These are phyloP conservation scores for Buphagus erythrorhynchus DNA, from an alignment of 2,797 vertebrate species.

Conservation along the genomic window DNA sequence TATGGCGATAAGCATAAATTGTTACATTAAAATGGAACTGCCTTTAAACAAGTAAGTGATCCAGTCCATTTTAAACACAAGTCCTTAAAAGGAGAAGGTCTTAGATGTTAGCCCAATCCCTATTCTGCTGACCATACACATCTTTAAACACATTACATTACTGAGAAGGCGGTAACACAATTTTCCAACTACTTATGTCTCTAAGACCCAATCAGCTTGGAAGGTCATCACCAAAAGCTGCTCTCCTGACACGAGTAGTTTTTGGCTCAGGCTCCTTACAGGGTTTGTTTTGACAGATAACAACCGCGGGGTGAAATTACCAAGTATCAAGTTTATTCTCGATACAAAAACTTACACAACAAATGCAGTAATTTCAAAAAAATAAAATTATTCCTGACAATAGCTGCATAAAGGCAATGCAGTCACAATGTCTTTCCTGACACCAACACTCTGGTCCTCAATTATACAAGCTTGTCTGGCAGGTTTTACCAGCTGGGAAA, in stretches of 20 bases:
- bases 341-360: background rate
- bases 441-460: background rate
- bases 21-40: background rate
- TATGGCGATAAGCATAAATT: background rate
- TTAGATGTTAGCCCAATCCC: background rate
- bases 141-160: background rate
- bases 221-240: background rate
- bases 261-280: background rate
- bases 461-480: background rate
- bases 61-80: background rate
- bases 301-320: background rate
- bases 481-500: background rate
- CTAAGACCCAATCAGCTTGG: background rate
- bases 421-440: background rate
- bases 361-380: background rate
- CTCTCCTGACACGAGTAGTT: background rate
- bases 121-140: background rate
- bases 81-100: background rate
- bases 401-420: background rate
- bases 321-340: background rate
- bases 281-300: background rate
- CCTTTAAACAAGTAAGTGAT: background rate
- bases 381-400: background rate
- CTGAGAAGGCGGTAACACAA: background rate
- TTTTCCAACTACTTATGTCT: background rate